Evolutionary conservation across 2,888 invertebrate species (phyloP), one percentile per base, ranked within the genome.

Genomic region (Aethes cnicana): DNA sequence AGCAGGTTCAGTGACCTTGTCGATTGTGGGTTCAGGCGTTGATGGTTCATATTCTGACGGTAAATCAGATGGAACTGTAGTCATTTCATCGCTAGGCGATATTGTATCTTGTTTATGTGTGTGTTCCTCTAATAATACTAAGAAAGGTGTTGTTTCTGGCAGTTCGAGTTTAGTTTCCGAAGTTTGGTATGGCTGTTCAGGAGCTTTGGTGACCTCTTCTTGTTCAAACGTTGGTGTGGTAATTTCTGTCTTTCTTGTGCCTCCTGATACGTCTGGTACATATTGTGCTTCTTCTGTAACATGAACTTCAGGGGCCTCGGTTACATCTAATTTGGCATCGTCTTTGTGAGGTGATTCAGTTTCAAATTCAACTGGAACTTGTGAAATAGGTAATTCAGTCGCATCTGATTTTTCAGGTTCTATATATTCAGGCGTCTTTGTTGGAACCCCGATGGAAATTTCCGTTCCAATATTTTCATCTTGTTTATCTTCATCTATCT

Each of bases 321-420:
- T 50, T 25, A 25, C 9, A 23, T 16, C 47, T 14, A 23, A 39
- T 36, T 42, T 42, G 44, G 58, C 56, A 8, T 53, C 55, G 26
- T 41, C 26, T 25, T 32, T 47, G 56, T 57, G 58, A 18, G 59
- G 55, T 36, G 30, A 8, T 42, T 47, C 52, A 23, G 39, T 47
- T 20, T 47, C 47, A 37, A 47, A 30, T 7, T 35, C 26, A 9
- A 23, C 32, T 39, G 46, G 39, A 47, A 47, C 54, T 28, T 53
- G 20, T 42, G 50, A 18, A 25, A 47, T 28, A 8, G 30, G 23
- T 14, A 20, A 14, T 44, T 49, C 52, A 32, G 54, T 55, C 6
- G 5, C 3, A n/a, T 21, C 46, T 8, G 20, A 26, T 20, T 17
- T 50, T 42, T 47, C 53, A 3, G 55, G 44, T 25, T 26, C 36